Evolutionary conservation across 2,797 vertebrate species (phyloP).

Genomic region (Sebastolobus alascanus): DNA sequence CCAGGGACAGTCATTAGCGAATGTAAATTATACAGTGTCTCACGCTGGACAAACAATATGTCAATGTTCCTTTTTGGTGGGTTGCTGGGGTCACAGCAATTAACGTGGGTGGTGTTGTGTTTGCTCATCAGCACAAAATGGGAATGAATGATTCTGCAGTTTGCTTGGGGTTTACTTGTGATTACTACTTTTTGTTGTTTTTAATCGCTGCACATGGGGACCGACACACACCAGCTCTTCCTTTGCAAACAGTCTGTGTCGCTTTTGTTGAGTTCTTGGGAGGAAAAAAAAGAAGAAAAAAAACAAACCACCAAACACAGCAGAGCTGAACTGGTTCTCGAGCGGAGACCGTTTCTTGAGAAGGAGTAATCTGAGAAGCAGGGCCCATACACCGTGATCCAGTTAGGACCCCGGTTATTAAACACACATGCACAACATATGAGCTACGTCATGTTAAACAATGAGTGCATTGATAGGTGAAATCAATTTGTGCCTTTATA

Average conservation of each 20-base stretch:
- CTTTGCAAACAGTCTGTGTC: slow-evolving; percentile 42
- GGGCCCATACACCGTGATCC: slow-evolving; percentile 61
- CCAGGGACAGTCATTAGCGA: slow-evolving; percentile 85
- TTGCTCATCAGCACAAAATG: slow-evolving; percentile 83
- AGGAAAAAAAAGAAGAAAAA: background rate
- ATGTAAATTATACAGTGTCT: slow-evolving; percentile 87
- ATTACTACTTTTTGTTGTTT: slow-evolving; percentile 75
- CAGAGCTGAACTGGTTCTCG: slow-evolving; percentile 40
- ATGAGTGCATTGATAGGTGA: slow-evolving; percentile 83
- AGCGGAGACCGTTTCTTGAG: slow-evolving; percentile 51
- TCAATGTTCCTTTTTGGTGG: slow-evolving; percentile 86
- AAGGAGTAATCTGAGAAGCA: slow-evolving; percentile 76
- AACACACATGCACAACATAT: slow-evolving; percentile 83
- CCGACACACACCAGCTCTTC: slow-evolving; percentile 32
- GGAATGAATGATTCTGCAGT: slow-evolving; percentile 79
- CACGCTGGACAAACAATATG: slow-evolving; percentile 87
- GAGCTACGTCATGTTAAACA: slow-evolving; percentile 80
- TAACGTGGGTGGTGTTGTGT: slow-evolving; percentile 82
- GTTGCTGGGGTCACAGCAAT: slow-evolving; percentile 85
- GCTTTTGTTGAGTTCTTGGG: slow-evolving; percentile 30
- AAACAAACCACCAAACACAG: slow-evolving; percentile 23
- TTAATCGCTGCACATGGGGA: slow-evolving; percentile 49
- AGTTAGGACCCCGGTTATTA: slow-evolving; percentile 75
- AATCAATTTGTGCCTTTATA: slow-evolving; percentile 85
- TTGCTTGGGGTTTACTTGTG: slow-evolving; percentile 72